Base-by-base conservation (phyloP, 2,113 vertebrate species). In the Anoura caudifer region DNA sequence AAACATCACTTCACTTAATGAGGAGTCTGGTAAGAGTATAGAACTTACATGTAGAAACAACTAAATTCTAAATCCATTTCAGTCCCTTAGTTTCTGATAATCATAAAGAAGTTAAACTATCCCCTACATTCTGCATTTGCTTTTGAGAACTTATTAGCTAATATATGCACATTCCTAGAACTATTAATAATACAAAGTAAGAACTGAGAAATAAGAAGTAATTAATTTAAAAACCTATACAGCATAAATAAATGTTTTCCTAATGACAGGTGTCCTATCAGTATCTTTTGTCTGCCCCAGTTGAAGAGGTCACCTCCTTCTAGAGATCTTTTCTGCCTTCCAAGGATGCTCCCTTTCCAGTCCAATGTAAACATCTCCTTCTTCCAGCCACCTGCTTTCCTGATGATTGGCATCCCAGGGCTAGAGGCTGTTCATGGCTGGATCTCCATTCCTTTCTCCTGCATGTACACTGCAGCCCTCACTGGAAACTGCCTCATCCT, bases 381-480 rank as follows among this genome's bases (percentile, higher is more conserved):
- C 97, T 82, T 96, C 14, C 98, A 98, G 70, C 98, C 98, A 24
- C 90, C 96, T 50, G 87, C 87, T 79, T 98, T 98, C 95, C 94
- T 98, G 86, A 69, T 98, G 97, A 95, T 52, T 77, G 98, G 98
- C 63, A 98, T 98, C 90, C 98, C 98, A 4, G 98, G 98, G 3
- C 90, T 98, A 93, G 98, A 98, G 41, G 28, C 43, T 1, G 0
- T 85, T 19, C 98, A 97, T 17, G 72, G 59, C 50, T 98, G 98
- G 85, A 65, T 98, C 96, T 98, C 98, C 96, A 98, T 98, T 56
- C 98, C 97, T 1, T 98, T 98, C 98, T 98, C 96, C n/a, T 91
- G 82, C 11, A 86, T 98, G 5, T 98, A 98, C 91, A 77, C 98
- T 0, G 33, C 7, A 0, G 97, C 98, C 17, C 90, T 98, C 90